Conservation (phyloP, 2,888 invertebrate genomes). For the Amaurobius ferox region DNA sequence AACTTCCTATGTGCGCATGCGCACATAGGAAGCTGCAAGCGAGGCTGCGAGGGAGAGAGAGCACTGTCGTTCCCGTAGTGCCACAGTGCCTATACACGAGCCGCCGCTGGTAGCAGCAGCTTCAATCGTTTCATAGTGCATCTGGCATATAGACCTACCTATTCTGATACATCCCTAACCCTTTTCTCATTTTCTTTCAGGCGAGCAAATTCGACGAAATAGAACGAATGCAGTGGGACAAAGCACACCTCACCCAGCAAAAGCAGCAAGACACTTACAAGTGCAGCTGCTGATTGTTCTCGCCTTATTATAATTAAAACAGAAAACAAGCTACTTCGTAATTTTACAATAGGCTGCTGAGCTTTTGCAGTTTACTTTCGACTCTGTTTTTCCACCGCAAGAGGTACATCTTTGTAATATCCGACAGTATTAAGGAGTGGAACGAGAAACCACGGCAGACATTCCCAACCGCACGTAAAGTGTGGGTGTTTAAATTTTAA, state of each 20-base stretch:
- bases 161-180: too few species aligned
- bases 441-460: background rate
- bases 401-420: background rate
- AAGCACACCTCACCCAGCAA: conserved; percentile 72
- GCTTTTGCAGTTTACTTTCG: conserved; percentile 57
- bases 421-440: conserved; percentile 45
- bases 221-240: conserved; percentile 74
- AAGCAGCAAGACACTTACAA: conserved; percentile 54
- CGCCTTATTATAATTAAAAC: conserved; percentile 30
- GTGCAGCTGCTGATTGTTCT: conserved; percentile 64
- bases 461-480: too few species aligned
- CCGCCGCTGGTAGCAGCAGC: too few species aligned
- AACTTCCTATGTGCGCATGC: too few species aligned
- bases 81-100: too few species aligned
- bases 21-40: too few species aligned
- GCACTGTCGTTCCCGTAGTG: too few species aligned
- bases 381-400: background rate
- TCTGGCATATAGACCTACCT: too few species aligned
- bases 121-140: too few species aligned
- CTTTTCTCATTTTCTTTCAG: conserved; percentile 46
- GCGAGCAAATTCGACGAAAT: conserved; percentile 74
- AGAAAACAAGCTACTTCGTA: conserved; percentile 27
- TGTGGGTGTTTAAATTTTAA: too few species aligned
- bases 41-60: too few species aligned
- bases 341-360: conserved; percentile 53